Evolutionary conservation across 37 sponge, comb jelly and placozoan species (phyloP).

Genomic region (Tethya wilhelma): DNA sequence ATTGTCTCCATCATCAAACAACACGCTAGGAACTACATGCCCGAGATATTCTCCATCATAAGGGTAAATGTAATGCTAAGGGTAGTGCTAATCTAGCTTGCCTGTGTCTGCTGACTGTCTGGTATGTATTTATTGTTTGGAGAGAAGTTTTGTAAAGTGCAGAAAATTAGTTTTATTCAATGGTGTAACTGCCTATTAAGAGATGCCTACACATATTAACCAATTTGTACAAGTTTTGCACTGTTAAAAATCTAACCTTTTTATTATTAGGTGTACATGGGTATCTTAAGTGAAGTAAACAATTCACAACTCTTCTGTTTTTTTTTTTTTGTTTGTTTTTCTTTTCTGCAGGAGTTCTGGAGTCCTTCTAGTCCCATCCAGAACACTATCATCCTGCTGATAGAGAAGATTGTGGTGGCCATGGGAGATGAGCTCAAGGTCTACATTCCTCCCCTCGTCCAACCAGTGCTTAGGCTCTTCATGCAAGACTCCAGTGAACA

Average conservation of each 20-base stretch:
- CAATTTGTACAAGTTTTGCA: too few relatives aligned
- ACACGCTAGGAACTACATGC: slow-evolving; percentile 87
- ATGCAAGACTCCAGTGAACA: slow-evolving; percentile 79
- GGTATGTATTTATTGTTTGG: too few relatives aligned
- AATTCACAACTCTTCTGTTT: too few relatives aligned
- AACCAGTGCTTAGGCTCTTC: slow-evolving; percentile 80
- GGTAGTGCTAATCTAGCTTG: background rate
- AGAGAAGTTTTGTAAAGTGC: too few relatives aligned
- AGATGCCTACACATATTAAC: too few relatives aligned
- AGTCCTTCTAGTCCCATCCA: slow-evolving; percentile 76
- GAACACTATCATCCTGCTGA: slow-evolving; percentile 85
- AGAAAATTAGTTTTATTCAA: too few relatives aligned
- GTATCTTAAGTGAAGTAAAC: too few relatives aligned
- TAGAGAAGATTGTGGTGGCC: slow-evolving; percentile 83
- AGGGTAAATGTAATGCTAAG: slow-evolving; percentile 36
- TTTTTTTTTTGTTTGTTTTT: background rate
- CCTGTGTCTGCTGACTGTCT: background rate
- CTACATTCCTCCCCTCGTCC: slow-evolving; percentile 78
- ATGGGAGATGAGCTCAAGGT: slow-evolving; percentile 94
- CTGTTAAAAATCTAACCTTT: too few relatives aligned
- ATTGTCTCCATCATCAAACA: slow-evolving; percentile 87
- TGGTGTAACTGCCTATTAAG: too few relatives aligned
- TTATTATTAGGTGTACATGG: too few relatives aligned
- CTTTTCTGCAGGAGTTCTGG: slow-evolving; percentile 79
- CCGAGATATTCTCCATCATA: slow-evolving; percentile 82